Evolutionary conservation across 1,140 invertebrate genomes (phyloP).

Genomic region (Solen grandis): DNA sequence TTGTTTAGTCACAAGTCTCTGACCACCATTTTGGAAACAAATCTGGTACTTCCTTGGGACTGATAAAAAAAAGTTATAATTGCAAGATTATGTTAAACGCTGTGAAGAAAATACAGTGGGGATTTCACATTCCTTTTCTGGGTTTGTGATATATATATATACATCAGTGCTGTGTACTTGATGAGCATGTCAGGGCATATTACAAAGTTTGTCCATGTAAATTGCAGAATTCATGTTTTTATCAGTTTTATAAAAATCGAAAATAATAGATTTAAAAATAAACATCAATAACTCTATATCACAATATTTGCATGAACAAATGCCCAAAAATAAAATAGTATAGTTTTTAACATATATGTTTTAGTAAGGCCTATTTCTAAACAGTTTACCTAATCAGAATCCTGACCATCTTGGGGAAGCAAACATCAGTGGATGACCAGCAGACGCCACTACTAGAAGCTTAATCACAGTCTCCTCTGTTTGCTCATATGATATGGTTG

Average conservation of each 20-base stretch:
- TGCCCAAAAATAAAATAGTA: too few species aligned
- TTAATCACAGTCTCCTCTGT: too few species aligned
- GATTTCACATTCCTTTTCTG: slow-evolving; percentile 80
- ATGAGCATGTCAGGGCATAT: not conserved
- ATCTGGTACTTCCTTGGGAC: slow-evolving; percentile 80
- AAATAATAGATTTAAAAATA: too few species aligned
- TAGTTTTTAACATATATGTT: too few species aligned
- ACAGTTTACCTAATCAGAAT: not conserved
- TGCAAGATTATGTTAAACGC: slow-evolving; percentile 66
- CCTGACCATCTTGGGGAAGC: not conserved
- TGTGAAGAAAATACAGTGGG: not conserved
- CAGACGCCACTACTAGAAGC: too few species aligned
- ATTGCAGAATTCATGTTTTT: not conserved
- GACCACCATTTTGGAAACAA: slow-evolving; percentile 94
- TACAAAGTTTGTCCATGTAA: not conserved
- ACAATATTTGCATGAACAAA: too few species aligned
- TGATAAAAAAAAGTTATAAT: slow-evolving; percentile 92
- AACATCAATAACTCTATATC: too few species aligned
- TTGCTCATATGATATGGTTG: too few species aligned
- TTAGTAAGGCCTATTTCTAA: not conserved
- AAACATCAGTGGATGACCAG: too few species aligned
- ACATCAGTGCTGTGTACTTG: not conserved
- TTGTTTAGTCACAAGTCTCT: slow-evolving; percentile 97
- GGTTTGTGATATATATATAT: not conserved
- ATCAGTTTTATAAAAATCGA: not conserved